Evolutionary conservation across 2,113 vertebrate species (phyloP).

Genomic region (Danio rerio): GRCz12tu NC_133185.1:42282501-42283000

Average conservation of each 20-base stretch:
- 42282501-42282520: background rate
- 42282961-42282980: no score
- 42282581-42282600: constrained; percentile 57
- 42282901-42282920: no score
- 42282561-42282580: constrained; percentile 22
- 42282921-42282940: no score
- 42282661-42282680: constrained; percentile 24
- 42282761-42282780: constrained; percentile 45
- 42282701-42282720: constrained; percentile 44
- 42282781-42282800: constrained; percentile 56
- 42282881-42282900: no score
- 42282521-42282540: no score
- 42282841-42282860: background rate
- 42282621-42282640: constrained; percentile 29
- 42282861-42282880: no score
- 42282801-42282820: constrained; percentile 34
- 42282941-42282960: no score
- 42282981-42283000: no score
- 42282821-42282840: background rate
- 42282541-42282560: no score
- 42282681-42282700: constrained; percentile 10
- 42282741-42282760: constrained; percentile 48
- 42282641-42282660: background rate
- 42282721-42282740: constrained; percentile 55
- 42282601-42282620: constrained; percentile 37